Conservation (phyloP, 2,888 invertebrate species). For the Cheilosia pagana region DNA sequence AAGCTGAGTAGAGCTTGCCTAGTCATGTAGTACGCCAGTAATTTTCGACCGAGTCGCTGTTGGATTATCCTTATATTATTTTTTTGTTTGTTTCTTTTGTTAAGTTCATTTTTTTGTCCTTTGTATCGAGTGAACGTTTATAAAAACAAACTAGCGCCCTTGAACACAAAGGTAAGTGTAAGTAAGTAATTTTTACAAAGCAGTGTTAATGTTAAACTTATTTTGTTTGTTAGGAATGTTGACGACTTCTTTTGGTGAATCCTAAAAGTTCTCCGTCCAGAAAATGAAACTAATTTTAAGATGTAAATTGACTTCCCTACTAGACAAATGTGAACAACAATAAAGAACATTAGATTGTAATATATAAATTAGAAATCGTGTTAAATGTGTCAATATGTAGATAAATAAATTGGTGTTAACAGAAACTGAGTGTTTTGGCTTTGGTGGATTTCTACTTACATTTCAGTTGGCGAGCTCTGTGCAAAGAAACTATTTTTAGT, state of each 20-base stretch:
- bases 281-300: slow-evolving; percentile 33
- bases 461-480: background rate
- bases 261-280: slow-evolving; percentile 41
- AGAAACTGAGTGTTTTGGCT: background rate
- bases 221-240: background rate
- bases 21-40: slow-evolving; percentile 3
- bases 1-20: slow-evolving; percentile 3
- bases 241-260: background rate
- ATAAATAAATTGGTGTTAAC: slow-evolving; percentile 4
- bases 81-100: slow-evolving; percentile 5
- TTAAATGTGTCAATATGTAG: background rate
- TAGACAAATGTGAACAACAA: slow-evolving; percentile 80
- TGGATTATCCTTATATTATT: background rate
- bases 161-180: slow-evolving; percentile 67
- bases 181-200: background rate
- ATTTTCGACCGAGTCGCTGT: slow-evolving; percentile 17
- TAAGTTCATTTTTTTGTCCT: background rate
- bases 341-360: slow-evolving; percentile 71
- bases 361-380: slow-evolving; percentile 13
- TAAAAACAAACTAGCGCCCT: background rate
- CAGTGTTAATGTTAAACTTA: background rate
- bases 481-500: background rate
- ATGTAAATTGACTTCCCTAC: slow-evolving; percentile 78
- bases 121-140: background rate
- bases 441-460: background rate